Percentiles rank a stretch among this genome's conserved stretches.
These are phyloP conservation scores for Cacatua alba DNA, from an alignment of 2,113 vertebrate species.

Conservation along the genomic window DNA sequence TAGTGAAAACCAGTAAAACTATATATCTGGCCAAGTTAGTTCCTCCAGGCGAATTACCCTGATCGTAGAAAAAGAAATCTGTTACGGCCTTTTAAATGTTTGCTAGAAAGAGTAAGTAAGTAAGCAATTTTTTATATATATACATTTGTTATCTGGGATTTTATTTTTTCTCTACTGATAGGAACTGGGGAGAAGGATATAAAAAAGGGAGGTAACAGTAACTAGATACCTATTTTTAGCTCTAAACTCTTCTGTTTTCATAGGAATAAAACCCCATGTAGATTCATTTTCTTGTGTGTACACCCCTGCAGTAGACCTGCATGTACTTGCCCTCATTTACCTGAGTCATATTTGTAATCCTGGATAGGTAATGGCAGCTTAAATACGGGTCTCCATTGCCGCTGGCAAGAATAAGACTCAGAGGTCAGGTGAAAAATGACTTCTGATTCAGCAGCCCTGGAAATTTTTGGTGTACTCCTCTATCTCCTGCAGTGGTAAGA, in stretches of 20 bases:
- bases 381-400: neutral
- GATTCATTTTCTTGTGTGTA: neutral
- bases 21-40: neutral
- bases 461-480: neutral
- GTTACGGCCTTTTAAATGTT: neutral
- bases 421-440: constrained; percentile 21
- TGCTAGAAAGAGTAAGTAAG: neutral
- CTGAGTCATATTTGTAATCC: constrained; percentile 25
- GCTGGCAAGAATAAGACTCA: neutral
- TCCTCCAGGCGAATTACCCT: neutral
- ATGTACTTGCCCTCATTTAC: constrained; percentile 43
- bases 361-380: constrained; percentile 21
- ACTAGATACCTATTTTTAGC: neutral
- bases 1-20: neutral
- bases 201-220: neutral
- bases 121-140: neutral
- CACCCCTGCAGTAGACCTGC: neutral
- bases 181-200: neutral
- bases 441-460: neutral
- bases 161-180: constrained; percentile 30
- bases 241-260: constrained; percentile 20
- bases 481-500: neutral
- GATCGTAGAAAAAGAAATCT: neutral
- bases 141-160: neutral
- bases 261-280: neutral